Evolutionary conservation across 2,797 vertebrate genomes (phyloP).

Genomic region (Bucorvus abyssinicus): DNA sequence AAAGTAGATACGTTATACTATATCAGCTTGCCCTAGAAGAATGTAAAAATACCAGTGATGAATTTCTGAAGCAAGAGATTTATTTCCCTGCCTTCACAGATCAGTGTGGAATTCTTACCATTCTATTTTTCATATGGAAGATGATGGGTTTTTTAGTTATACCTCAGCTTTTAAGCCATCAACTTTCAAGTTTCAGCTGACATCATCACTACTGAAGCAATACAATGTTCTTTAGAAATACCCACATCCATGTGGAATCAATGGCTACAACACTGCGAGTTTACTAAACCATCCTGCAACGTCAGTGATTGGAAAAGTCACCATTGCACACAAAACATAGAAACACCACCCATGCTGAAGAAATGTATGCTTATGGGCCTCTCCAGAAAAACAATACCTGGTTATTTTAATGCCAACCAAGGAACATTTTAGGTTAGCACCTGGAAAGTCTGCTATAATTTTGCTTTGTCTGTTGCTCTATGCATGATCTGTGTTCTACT

Average conservation of each 20-base stretch:
- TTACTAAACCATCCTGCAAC: neutral
- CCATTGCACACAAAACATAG: neutral
- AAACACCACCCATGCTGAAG: neutral
- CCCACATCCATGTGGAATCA: neutral
- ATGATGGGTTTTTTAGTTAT: neutral
- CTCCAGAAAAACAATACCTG: neutral
- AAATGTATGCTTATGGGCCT: neutral
- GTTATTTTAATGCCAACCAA: neutral
- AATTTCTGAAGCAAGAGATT: neutral
- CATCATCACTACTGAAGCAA: neutral
- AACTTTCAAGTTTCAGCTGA: neutral
- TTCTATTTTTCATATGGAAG: neutral
- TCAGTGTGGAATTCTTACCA: neutral
- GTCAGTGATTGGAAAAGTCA: neutral
- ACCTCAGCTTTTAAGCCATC: neutral
- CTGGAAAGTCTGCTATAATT: neutral
- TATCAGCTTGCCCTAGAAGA: neutral
- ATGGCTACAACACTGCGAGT: neutral
- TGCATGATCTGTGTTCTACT: neutral
- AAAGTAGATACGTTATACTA: neutral
- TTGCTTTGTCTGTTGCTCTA: neutral
- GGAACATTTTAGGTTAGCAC: neutral
- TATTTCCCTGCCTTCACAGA: neutral
- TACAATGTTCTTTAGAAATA: neutral
- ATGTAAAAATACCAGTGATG: neutral